Evolutionary conservation across 2,888 invertebrate genomes (phyloP), one percentile per base, ranked within the genome.

Genomic region (Smittia sp.): DNA sequence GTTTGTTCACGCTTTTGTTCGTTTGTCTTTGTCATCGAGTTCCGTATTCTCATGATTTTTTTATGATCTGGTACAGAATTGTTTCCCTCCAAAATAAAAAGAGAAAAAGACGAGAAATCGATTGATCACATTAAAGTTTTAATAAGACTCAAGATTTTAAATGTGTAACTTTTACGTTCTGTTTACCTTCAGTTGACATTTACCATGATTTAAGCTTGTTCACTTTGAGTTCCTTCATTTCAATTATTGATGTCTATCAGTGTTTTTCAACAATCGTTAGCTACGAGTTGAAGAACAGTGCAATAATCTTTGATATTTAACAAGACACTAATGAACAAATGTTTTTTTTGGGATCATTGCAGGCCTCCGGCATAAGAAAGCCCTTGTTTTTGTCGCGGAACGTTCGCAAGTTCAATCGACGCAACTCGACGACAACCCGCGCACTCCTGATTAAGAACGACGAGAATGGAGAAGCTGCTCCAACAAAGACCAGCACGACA

Each of bases 371-470:
- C 72, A 77, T 65, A 18, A 76, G 78, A 74, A 86, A 85, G 78
- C 85, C 86, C 9, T 83, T 86, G 65, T 87, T 85, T 79, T 79
- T 86, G 39, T 81, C 81, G 68, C 82, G 86, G 77, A 85, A 82
- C 77, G 80, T 85, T 46, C 79, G 83, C 25, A 79, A 81, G 74
- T 81, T 83, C 78, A 78, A 75, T 78, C 77, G 76, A 79, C 80
- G 77, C 80, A 81, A 78, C 82, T 82, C 3, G 81, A 83, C 75
- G 82, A 83, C 79, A 78, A 82, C 46, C 77, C 83, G 22, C 80
- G 81, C 77, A 81, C 38, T 52, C 15, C 25, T 39, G 39, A 72
- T 73, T 1, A 41, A 22, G 46, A 74, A 11, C 7, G 62, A 70
- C 24, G 58, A 68, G 18, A 73, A 74, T 46, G 75, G 74, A 27